These are phyloP conservation scores for Halictus quadricinctus DNA, from an alignment of 2,888 invertebrate species.

Conservation along the genomic window DNA sequence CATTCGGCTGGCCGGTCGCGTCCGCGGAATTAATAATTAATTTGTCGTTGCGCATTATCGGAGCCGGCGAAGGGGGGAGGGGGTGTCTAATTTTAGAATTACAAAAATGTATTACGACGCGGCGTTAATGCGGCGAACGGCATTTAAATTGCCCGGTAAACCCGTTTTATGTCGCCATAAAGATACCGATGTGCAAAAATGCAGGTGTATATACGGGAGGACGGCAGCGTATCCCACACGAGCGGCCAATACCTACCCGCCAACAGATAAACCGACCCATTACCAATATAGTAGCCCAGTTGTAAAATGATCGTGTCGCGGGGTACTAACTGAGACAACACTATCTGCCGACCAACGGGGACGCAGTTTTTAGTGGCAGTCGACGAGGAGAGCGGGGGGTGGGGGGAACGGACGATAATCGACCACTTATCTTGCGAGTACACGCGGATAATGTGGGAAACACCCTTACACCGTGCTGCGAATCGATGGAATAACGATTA, in stretches of 20 bases:
- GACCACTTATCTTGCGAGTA: constrained; percentile 55
- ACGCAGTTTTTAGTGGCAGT: constrained; percentile 60
- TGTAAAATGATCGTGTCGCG: constrained; percentile 65
- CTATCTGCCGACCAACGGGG: constrained; percentile 54
- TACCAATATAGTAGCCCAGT: constrained; percentile 63
- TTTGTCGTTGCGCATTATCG: constrained; percentile 28
- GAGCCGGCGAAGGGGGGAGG: constrained; percentile 8
- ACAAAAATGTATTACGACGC: constrained; percentile 44
- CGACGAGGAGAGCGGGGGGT: constrained; percentile 13
- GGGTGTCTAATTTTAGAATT: constrained; percentile 58
- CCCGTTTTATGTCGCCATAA: constrained; percentile 62
- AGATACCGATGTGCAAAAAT: constrained; percentile 68
- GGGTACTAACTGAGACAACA: constrained; percentile 61
- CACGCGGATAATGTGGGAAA: constrained; percentile 42
- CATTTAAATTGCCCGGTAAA: constrained; percentile 65
- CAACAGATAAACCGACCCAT: constrained; percentile 62
- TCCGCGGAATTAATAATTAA: constrained; percentile 33
- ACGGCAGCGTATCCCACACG: constrained; percentile 41
- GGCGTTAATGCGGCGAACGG: constrained; percentile 49
- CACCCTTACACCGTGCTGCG: constrained; percentile 36
- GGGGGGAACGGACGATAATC: constrained; percentile 52
- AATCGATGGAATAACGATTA: constrained; percentile 36
- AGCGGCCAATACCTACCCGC: constrained; percentile 36
- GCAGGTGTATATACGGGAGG: constrained; percentile 28
- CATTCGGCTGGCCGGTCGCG: neutral